These are phyloP conservation scores for Oscheius onirici DNA, from an alignment of 2,888 invertebrate species.

Conservation along the genomic window DNA sequence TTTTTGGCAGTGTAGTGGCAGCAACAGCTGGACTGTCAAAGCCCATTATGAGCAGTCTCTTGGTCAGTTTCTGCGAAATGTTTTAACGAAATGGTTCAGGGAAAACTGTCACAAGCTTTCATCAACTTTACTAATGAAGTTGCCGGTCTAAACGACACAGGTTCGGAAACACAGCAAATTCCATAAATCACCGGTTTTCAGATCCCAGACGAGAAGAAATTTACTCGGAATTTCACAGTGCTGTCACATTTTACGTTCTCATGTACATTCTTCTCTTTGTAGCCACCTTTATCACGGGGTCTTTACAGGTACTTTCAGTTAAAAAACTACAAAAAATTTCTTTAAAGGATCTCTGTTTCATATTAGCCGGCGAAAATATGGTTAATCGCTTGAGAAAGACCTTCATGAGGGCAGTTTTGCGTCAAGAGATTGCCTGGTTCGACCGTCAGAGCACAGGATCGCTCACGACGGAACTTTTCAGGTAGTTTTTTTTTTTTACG, in stretches of 20 bases:
- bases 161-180: too few relatives aligned
- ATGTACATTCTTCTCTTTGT: neutral
- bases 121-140: constrained; percentile 18
- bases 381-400: constrained; percentile 34
- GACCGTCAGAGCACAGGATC: constrained; percentile 41
- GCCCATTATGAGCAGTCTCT: neutral
- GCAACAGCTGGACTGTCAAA: neutral
- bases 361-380: constrained; percentile 8
- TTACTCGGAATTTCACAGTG: constrained; percentile 1
- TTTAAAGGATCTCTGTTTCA: constrained; percentile 4
- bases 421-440: constrained; percentile 49
- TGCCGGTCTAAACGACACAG: neutral
- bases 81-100: neutral
- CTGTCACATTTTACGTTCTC: neutral
- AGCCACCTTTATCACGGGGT: neutral
- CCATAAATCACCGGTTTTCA: too few relatives aligned
- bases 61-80: neutral
- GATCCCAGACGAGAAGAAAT: constrained; percentile 10
- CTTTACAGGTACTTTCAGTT: neutral
- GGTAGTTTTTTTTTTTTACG: neutral
- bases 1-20: neutral
- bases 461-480: constrained; percentile 41
- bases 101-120: constrained; percentile 8
- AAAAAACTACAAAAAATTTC: too few relatives aligned
- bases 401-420: constrained; percentile 42